A percentile compares a stretch with the other conserved stretches of the same genome.
phyloP scores from a whole-genome alignment of 2,888 invertebrate genomes.

The Hydraecia micacea region DNA sequence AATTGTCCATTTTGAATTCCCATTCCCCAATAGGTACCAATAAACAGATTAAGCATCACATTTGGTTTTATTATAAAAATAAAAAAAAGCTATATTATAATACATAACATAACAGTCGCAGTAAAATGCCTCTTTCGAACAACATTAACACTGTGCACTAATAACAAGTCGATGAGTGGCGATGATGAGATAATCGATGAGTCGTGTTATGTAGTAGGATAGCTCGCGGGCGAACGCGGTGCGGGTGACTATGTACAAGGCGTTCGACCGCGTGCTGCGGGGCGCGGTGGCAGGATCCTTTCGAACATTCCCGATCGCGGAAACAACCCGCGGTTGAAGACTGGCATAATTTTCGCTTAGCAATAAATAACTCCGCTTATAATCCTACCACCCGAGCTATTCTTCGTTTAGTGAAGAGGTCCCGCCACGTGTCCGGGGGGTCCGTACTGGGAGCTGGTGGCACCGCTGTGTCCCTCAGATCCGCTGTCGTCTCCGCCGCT shows the following conservation, averaged over 20 bases:
- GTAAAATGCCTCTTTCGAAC: constrained; percentile 84
- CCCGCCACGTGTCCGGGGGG: constrained; percentile 89
- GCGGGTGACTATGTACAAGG: constrained; percentile 84
- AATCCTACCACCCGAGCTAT: constrained; percentile 77
- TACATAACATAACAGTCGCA: constrained; percentile 89
- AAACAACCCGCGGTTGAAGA: constrained; percentile 47
- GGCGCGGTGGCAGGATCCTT: constrained; percentile 67
- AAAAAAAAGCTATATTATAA: constrained; percentile 85
- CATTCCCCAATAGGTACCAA: constrained; percentile 74
- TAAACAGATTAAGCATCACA: constrained; percentile 83
- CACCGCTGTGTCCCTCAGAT: constrained; percentile 79
- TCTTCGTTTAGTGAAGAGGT: constrained; percentile 83
- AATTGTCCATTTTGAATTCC: constrained; percentile 72
- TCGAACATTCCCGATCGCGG: constrained; percentile 38
- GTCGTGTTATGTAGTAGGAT: constrained; percentile 68
- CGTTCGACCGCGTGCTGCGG: constrained; percentile 75
- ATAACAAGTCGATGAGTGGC: constrained; percentile 87
- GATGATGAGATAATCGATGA: constrained; percentile 78
- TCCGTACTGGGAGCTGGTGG: constrained; percentile 88
- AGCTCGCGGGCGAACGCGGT: constrained; percentile 76
- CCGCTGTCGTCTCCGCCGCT: constrained; percentile 77
- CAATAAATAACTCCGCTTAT: constrained; percentile 79
- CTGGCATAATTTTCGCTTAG: constrained; percentile 69
- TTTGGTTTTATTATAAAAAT: constrained; percentile 87
- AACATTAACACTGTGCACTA: constrained; percentile 89